A percentile compares a stretch with the other conserved stretches of the same genome.
Evolutionary conservation across 1,140 invertebrate species (phyloP).

Genomic region (Oedothorax gibbosus): DNA sequence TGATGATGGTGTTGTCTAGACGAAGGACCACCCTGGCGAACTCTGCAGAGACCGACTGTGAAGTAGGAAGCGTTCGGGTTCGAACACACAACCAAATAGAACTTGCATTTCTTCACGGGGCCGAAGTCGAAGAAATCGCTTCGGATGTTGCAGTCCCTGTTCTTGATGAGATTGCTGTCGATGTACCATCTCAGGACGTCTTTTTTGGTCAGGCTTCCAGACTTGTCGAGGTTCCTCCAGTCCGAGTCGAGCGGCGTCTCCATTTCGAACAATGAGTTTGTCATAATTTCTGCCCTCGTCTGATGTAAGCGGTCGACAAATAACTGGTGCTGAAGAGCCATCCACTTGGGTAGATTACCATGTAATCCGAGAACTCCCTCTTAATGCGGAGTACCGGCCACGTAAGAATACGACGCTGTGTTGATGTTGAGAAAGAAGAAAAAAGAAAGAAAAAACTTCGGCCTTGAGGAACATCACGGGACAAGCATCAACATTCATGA

Average conservation of each 20-base stretch:
- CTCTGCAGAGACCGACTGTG: constrained; percentile 8
- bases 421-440: too few relatives aligned
- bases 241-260: neutral
- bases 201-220: constrained; percentile 22
- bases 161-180: neutral
- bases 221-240: neutral
- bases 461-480: too few relatives aligned
- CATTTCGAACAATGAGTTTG: neutral
- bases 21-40: neutral
- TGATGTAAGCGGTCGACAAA: too few relatives aligned
- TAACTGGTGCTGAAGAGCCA: too few relatives aligned
- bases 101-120: constrained; percentile 9
- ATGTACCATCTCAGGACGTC: constrained; percentile 36
- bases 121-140: constrained; percentile 44
- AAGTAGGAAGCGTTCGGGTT: neutral
- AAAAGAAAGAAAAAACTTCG: too few relatives aligned
- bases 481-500: too few relatives aligned
- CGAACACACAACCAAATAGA: neutral
- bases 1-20: too few relatives aligned
- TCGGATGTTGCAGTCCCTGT: neutral
- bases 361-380: too few relatives aligned
- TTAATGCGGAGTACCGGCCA: too few relatives aligned
- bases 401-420: too few relatives aligned
- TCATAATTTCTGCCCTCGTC: too few relatives aligned
- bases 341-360: too few relatives aligned